These are phyloP conservation scores for Cebidichthys violaceus DNA, from an alignment of 2,113 vertebrate species.

Conservation along the genomic window DNA sequence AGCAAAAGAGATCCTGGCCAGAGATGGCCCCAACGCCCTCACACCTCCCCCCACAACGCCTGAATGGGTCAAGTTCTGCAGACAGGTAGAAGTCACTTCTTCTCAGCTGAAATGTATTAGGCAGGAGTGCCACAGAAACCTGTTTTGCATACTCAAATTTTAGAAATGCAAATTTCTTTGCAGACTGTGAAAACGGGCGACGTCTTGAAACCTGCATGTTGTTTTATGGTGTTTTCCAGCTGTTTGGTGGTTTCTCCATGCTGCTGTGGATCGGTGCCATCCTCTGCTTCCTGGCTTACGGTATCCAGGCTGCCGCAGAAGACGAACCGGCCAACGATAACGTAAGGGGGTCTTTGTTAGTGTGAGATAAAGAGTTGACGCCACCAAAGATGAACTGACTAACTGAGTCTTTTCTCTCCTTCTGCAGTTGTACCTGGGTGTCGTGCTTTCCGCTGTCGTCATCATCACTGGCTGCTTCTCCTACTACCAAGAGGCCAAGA, in stretches of 20 bases:
- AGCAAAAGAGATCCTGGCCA: slow-evolving; percentile 92
- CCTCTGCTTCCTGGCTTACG: slow-evolving; percentile 93
- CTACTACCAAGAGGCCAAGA: slow-evolving; percentile 98
- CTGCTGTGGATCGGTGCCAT: slow-evolving; percentile 96
- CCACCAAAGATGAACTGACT: neutral
- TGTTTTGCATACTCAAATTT: slow-evolving; percentile 16
- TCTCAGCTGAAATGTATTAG: too few species aligned
- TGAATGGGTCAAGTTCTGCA: slow-evolving; percentile 98
- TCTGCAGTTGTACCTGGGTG: slow-evolving; percentile 91
- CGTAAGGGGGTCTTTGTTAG: slow-evolving; percentile 77
- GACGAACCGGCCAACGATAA: slow-evolving; percentile 91
- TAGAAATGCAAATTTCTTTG: slow-evolving; percentile 1
- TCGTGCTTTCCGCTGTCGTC: slow-evolving; percentile 94
- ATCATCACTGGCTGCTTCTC: slow-evolving; percentile 98
- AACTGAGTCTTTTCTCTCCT: neutral
- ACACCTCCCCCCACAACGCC: slow-evolving; percentile 96
- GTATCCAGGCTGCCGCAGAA: slow-evolving; percentile 88
- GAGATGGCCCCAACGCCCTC: slow-evolving; percentile 94
- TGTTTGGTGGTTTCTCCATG: slow-evolving; percentile 97
- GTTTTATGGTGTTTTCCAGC: slow-evolving; percentile 67
- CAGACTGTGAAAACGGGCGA: neutral
- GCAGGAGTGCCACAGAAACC: neutral
- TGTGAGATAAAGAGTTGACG: neutral
- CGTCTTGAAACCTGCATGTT: neutral
- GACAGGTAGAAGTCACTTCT: slow-evolving; percentile 73